Base-by-base conservation (phyloP, 1,140 invertebrate species). In the Leptoteleia sp. region DNA sequence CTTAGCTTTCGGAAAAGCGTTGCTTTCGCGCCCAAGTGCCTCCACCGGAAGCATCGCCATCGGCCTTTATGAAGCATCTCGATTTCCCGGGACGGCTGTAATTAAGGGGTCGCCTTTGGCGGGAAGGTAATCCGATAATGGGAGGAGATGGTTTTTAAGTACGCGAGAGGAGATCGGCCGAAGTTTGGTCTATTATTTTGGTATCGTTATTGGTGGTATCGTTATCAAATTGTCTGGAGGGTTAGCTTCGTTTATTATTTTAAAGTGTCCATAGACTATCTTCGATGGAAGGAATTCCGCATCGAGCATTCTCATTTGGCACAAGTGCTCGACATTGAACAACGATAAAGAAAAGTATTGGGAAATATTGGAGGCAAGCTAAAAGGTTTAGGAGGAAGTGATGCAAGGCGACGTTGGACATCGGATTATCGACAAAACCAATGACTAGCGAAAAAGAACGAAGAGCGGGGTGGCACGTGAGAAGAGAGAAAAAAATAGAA, bases 391-490 rank as follows among this genome's bases (percentile, higher is more conserved):
- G n/a, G 48, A 33, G 43, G 35, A 65, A 68, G 38, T 55, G 68
- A 64, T 31, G 37, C 43, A 16, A 45, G 48, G 45, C 40, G 62
- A 65, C 43, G 19, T 25, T 25, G 13, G 37, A 76, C 38, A 7
- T 48, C 37, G 70, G 76, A 67, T 76, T 77, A 67, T 72, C 37
- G 54, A 57, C 35, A 27, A 57, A 70, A 61, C 31, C 61, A 40
- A 81, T 50, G 67, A 77, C 35, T 4, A 54, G 38, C 38, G 15
- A 38, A 15, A 52, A 4, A 62, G 15, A 17, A 17, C 7, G 9
- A 33, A 75, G 29, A 33, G 45, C 16, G 48, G 37, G 16, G 15
- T 48, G 37, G 40, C 11, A n/a, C n/a, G n/a, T n/a, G n/a, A n/a
- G n/a, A n/a, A 37, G 33, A 2, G 19, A 19, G 48, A 27, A 25